Evolutionary conservation across 1,140 invertebrate species (phyloP), one percentile per base, ranked within the genome.

Genomic region (Chelonus insularis): DNA sequence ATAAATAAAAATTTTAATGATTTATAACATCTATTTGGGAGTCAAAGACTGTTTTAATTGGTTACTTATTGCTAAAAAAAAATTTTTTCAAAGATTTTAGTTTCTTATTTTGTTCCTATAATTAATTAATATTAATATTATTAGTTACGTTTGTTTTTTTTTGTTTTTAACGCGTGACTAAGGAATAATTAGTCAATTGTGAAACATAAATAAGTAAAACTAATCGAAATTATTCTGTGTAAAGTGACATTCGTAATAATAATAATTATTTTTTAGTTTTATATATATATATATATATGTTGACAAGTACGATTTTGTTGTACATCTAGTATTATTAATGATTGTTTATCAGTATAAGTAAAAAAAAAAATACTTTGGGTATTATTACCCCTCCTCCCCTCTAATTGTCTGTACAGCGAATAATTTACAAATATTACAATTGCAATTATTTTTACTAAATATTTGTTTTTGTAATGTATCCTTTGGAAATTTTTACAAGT

Each of bases 381-480:
- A 11, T 20, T 14, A 21, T 16, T 47, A 34, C 34, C 16, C 47
- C 21, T 23, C n/a, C n/a, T n/a, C n/a, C n/a, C n/a, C n/a, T n/a
- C n/a, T n/a, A n/a, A 57, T 57, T 43, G 43, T 57, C 21, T 57
- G 20, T 57, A 25, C 41, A 57, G 55, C 55, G 6, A 43, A 55
- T 55, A 39, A 39, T 45, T 57, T 47, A 55, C 16, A 20, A 56
- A 21, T 56, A 34, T 39, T n/a, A 39, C 37, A 39, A 39, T 39
- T 12, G 37, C 37, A n/a, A 39, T 66, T 71, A 62, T 72, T 68
- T 64, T 69, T 51, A 51, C 51, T 39, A 39, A 54, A 54, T 54
- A 4, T 32, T 23, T 41, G 9, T 20, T 43, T 54, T 23, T 51
- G 41, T 55, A 43, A 50, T 62, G 61, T 70, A 61, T 51, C n/a